Conservation (phyloP, 2,888 invertebrate genomes). For the Chaitophorus viminalis region DNA sequence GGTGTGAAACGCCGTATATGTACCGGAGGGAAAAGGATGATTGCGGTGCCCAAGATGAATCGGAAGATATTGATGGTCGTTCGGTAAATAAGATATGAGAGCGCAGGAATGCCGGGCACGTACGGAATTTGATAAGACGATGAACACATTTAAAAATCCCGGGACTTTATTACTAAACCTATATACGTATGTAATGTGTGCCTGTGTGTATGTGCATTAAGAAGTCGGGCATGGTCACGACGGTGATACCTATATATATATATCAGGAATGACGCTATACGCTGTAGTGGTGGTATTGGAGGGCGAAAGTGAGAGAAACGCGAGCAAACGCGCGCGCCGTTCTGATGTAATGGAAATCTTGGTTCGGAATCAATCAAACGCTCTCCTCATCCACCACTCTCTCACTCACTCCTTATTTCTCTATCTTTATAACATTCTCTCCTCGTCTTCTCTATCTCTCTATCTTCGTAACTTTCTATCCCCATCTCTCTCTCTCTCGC, state of each 20-base stretch:
- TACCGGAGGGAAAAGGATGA: neutral
- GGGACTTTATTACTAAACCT: conserved; percentile 56
- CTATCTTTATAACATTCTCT: no score
- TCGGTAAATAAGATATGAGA: conserved; percentile 56
- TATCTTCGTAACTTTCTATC: no score
- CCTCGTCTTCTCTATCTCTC: no score
- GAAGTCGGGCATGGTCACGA: neutral
- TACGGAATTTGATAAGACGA: conserved; percentile 61
- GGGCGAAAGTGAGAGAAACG: conserved; percentile 13
- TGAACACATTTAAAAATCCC: conserved; percentile 61
- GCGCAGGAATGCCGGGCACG: conserved; percentile 40
- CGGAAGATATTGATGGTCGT: conserved; percentile 37
- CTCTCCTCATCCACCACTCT: neutral
- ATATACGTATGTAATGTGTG: neutral
- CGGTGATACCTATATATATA: neutral
- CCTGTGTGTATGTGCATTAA: no score
- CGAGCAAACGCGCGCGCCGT: neutral
- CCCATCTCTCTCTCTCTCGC: neutral
- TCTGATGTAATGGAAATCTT: conserved; percentile 49
- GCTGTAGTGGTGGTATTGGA: neutral
- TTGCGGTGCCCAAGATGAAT: neutral
- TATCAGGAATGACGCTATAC: neutral
- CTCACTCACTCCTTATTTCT: neutral
- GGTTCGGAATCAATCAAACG: conserved; percentile 47
- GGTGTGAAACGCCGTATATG: no score